Evolutionary conservation across 2,888 invertebrate genomes (phyloP).

Genomic region (Oscheius sp.): DNA sequence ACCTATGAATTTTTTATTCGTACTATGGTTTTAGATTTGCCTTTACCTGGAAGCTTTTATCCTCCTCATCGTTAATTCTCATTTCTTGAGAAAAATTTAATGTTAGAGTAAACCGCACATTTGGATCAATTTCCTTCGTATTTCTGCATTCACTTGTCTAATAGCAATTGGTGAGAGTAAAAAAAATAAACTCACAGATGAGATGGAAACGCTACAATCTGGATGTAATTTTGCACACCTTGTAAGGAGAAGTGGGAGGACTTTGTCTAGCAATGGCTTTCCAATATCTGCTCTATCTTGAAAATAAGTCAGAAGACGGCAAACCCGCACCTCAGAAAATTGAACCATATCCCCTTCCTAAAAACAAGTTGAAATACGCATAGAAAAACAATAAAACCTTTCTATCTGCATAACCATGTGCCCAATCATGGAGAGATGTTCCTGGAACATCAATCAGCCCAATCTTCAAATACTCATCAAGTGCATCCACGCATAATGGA

Average conservation of each 20-base stretch:
- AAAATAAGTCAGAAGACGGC: conserved; percentile 85
- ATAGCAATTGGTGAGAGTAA: not conserved
- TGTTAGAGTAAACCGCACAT: conserved; percentile 22
- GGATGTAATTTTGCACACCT: conserved; percentile 68
- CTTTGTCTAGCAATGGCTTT: conserved; percentile 82
- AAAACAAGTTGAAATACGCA: not conserved
- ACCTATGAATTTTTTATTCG: conserved; percentile 25
- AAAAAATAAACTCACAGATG: not conserved
- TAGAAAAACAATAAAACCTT: conserved; percentile 13
- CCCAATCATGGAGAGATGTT: conserved; percentile 26
- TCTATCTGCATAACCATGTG: conserved; percentile 34
- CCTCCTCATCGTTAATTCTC: not conserved
- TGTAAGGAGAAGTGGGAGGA: conserved; percentile 83
- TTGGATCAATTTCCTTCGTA: conserved; percentile 17
- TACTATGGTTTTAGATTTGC: not conserved
- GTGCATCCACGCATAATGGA: conserved; percentile 49
- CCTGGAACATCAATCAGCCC: conserved; percentile 64
- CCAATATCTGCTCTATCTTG: conserved; percentile 89
- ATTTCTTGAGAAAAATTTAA: conserved; percentile 9
- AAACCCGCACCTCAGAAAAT: conserved; percentile 75
- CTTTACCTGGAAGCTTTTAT: not conserved
- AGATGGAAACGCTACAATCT: not conserved
- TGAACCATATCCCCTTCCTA: conserved; percentile 62
- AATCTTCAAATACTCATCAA: conserved; percentile 49
- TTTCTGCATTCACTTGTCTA: not conserved